Evolutionary conservation across 2,113 vertebrate genomes (phyloP).

Genomic region (Anarhynchus alexandrinus): DNA sequence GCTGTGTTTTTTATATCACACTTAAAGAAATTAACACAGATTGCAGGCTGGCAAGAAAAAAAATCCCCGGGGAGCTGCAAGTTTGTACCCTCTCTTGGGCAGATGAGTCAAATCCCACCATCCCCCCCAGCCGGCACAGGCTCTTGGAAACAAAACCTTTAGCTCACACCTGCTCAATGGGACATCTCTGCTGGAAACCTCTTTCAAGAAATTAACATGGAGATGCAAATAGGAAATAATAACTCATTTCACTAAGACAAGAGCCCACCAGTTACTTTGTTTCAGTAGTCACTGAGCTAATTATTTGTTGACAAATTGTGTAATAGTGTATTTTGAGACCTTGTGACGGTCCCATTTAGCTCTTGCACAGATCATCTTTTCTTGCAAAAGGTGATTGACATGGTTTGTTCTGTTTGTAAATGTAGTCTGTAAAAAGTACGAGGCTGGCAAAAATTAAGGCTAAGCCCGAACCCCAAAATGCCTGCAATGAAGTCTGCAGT

Average conservation of each 20-base stretch:
- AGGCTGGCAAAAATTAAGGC: not conserved
- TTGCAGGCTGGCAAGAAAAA: slow-evolving; percentile 9
- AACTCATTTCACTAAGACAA: not conserved
- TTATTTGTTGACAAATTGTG: not conserved
- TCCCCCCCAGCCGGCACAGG: not conserved
- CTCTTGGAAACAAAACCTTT: not conserved
- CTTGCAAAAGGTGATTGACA: not conserved
- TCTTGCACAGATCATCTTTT: not conserved
- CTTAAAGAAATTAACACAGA: slow-evolving; percentile 33
- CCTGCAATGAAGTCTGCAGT: not conserved
- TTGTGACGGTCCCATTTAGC: not conserved
- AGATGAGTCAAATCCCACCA: not conserved
- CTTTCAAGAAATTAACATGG: not conserved
- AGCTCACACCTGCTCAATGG: not conserved
- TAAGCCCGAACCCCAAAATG: not conserved
- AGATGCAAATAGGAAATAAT: not conserved
- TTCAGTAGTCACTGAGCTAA: not conserved
- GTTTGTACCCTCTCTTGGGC: not conserved
- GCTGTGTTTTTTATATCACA: not conserved
- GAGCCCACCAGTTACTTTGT: not conserved
- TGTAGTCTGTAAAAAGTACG: not conserved
- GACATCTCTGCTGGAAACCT: not conserved
- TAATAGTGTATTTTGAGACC: not conserved
- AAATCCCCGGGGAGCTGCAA: not conserved
- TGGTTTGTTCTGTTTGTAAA: not conserved